Base-by-base conservation (phyloP, 2,113 vertebrate species). In the Synodontis membranacea region DNA sequence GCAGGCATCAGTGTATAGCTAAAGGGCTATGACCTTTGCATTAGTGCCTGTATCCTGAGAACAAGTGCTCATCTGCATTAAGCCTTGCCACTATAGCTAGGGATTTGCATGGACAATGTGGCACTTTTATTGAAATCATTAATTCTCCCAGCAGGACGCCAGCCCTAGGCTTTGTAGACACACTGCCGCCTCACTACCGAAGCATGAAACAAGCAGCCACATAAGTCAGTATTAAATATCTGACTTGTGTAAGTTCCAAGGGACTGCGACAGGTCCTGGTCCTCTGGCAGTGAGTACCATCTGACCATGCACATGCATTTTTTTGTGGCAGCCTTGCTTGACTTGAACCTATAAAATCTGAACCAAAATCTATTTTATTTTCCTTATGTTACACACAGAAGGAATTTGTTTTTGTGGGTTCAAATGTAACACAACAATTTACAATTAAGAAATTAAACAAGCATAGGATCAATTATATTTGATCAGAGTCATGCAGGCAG, bases 41-140 rank as follows among this genome's bases (percentile, higher is more conserved):
- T 86, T 79, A 78, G 80, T 84, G 44, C 74, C 44, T 54, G 6
- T 64, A 46, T 78, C 72, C 66, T 68, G 44, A 75, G 52, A 48
- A 62, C 84, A 44, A 44, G 82, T 37, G 39, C 64, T 83, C 82
- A 88, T 91, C 86, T 90, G 89, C 92, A 93, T 91, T 90, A 91
- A 90, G 85, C 79, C 84, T 70, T 62, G 89, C 86, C 91, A 91
- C 89, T 93, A 90, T 92, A 56, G 91, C 80, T 66, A 87, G 91
- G 88, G 90, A 87, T 87, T 82, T 91, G 82, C 84, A 25, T 84
- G 89, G 90, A 70, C 92, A 93, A 91, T 88, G 90, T 90, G 91
- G 66, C 90, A 72, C 83, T 92, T 93, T 94, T 93, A 94, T 93
- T 92, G 90, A 91, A 93, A 92, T 93, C 93, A 94, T 94, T 94